Percentiles rank a stretch among this genome's conserved stretches.
Conservation (phyloP, 92 coral and sea anemone species). For the Zoanthus solanderi region DNA sequence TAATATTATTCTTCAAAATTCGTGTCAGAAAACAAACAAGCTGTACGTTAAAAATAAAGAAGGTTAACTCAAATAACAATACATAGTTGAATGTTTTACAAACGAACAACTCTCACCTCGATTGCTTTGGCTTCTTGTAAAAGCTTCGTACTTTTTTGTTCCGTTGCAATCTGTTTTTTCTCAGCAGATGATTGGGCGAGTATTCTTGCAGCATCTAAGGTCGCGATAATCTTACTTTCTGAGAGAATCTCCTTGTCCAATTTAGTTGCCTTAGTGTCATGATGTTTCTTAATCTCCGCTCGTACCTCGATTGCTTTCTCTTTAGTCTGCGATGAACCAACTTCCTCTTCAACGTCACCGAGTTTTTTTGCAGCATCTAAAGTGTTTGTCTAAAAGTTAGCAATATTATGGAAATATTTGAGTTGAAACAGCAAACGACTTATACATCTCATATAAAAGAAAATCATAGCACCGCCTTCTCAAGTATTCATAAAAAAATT, state of each 20-base stretch:
- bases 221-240: conserved; percentile 53
- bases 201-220: conserved; percentile 50
- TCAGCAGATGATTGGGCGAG: conserved; percentile 56
- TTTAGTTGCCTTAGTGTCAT: conserved; percentile 40
- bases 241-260: conserved; percentile 46
- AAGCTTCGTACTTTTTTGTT: conserved; percentile 45
- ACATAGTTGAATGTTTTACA: too few species aligned
- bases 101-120: conserved; percentile 2
- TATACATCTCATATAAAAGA: too few species aligned
- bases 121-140: conserved; percentile 49
- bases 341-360: conserved; percentile 40
- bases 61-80: too few species aligned
- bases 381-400: background rate
- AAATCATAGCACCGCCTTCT: too few species aligned
- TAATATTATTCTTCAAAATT: too few species aligned
- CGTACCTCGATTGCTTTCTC: conserved; percentile 53
- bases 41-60: too few species aligned
- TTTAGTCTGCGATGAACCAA: conserved; percentile 20
- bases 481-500: too few species aligned
- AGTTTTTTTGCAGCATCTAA: conserved; percentile 46
- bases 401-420: too few species aligned
- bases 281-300: conserved; percentile 56
- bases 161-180: conserved; percentile 23
- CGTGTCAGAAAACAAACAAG: too few species aligned
- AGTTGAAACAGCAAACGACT: too few species aligned